Base-by-base conservation (phyloP, 2,797 vertebrate genomes). In the Sphenodon punctatus region DNA sequence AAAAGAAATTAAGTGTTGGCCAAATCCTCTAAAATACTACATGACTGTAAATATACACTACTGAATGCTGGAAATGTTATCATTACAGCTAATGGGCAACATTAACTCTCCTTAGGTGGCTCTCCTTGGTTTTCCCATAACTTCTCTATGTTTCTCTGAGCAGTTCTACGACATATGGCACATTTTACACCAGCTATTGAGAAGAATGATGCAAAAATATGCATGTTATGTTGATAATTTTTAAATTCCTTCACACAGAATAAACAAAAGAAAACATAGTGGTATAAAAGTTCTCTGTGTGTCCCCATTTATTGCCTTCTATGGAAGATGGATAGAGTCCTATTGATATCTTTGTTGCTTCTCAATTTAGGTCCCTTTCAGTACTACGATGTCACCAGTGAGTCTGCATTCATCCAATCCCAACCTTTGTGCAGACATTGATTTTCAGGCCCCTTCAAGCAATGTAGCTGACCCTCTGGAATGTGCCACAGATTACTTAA, bases 361-460 rank as follows among this genome's bases (percentile, higher is more conserved):
- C 56, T 89, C 53, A 0, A 81, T 82, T 10, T 87, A 99, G 99
- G 97, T 99, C 85, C 98, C 99, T 85, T 96, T 98, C 87, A 99
- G 98, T 79, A 95, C 98, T 74, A 98, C 97, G 14, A 97, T 99
- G 97, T 98, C 98, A 48, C 97, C 97, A 0, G 94, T 98, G 87
- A 97, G 98, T 67, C 95, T 99, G 89, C 99, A 99, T 95, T 98
- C 99, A 43, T 99, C 99, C 85, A 99, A 99, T 93, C 99, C 99
- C 63, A 99, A 99, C 95, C 97, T 99, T 60, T 99, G 97, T 88
- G 98, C 97, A 36, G 98, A 99, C 85, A 96, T 98, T 17, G 98
- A 99, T 90, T 98, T 97, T 90, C 98, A 98, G 93, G 95, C 96
- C 42, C 97, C 97, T 1, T 97, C 95, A 46, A 95, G 97, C 68